Percentiles rank a stretch among this genome's conserved stretches.
Conservation (phyloP, 2,113 vertebrate genomes). For the Pimephales promelas region DNA sequence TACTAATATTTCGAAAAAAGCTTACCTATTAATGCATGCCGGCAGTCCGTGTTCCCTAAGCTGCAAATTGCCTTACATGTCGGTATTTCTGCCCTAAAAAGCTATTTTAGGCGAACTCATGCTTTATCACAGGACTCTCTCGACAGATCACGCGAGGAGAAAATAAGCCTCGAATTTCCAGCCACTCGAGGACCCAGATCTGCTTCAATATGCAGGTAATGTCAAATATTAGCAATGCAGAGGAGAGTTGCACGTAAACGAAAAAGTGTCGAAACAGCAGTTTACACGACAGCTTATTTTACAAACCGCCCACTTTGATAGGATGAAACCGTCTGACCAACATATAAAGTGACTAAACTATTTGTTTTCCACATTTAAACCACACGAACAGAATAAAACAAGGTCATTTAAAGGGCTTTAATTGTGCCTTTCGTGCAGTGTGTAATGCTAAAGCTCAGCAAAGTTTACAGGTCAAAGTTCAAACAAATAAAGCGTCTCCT, state of each 20-base stretch:
- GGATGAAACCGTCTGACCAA: not conserved
- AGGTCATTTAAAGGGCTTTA: too few relatives aligned
- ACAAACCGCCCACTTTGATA: not conserved
- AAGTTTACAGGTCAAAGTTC: too few relatives aligned
- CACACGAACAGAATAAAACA: not conserved
- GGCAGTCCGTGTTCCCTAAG: constrained; percentile 25
- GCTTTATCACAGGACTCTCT: constrained; percentile 44
- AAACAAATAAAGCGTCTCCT: too few relatives aligned
- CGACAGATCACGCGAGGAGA: constrained; percentile 39
- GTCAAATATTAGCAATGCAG: constrained; percentile 29
- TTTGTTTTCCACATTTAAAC: not conserved
- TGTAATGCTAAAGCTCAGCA: too few relatives aligned
- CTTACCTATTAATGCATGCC: constrained; percentile 21
- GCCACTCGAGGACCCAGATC: constrained; percentile 26
- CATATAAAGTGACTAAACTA: not conserved
- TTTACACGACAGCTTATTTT: not conserved
- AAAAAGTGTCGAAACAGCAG: not conserved
- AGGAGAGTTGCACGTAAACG: not conserved
- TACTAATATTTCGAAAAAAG: constrained; percentile 5
- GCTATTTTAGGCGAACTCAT: constrained; percentile 46
- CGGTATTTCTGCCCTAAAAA: constrained; percentile 36
- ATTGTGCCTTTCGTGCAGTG: too few relatives aligned
- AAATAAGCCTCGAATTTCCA: constrained; percentile 37
- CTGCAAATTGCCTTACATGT: constrained; percentile 37
- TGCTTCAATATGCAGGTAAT: constrained; percentile 20